phyloP scores from a whole-genome alignment of 2,113 vertebrate species.

The Pyrgilauda ruficollis region DNA sequence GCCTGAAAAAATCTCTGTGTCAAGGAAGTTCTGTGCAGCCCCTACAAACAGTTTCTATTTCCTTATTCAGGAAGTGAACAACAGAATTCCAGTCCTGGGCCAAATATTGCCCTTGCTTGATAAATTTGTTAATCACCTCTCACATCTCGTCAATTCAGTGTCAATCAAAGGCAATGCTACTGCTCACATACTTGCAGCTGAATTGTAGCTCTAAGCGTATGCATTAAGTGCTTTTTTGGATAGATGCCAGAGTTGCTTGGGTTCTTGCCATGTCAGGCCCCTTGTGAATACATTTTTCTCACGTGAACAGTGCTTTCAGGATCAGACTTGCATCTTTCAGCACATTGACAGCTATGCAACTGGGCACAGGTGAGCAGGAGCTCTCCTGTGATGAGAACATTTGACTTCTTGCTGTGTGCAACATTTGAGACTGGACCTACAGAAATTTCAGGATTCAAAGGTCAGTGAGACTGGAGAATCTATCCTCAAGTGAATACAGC shows the following conservation, averaged over 20 bases:
- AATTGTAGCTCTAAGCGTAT: background rate
- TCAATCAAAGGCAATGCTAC: constrained; percentile 39
- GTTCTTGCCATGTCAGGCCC: constrained; percentile 6
- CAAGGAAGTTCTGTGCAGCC: background rate
- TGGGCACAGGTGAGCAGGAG: background rate
- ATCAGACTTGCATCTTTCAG: background rate
- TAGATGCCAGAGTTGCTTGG: constrained; percentile 17
- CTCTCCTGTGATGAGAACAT: background rate
- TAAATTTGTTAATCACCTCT: constrained; percentile 51
- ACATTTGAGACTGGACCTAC: background rate
- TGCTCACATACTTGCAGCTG: constrained; percentile 7
- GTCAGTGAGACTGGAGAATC: background rate
- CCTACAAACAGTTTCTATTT: background rate
- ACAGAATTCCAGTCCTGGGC: background rate
- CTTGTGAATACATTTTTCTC: constrained; percentile 38
- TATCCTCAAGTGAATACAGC: background rate
- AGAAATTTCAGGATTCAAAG: background rate
- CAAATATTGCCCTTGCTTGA: constrained; percentile 21
- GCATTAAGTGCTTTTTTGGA: constrained; percentile 50
- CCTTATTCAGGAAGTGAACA: background rate
- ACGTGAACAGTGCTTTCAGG: background rate
- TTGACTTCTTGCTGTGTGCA: background rate
- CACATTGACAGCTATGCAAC: background rate
- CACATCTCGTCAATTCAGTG: constrained; percentile 36
- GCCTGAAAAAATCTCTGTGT: background rate